A percentile compares a stretch with the other conserved stretches of the same genome.
These are phyloP conservation scores for Drosophila neonasuta DNA, from an alignment of 2,888 invertebrate genomes.

Conservation along the genomic window DNA sequence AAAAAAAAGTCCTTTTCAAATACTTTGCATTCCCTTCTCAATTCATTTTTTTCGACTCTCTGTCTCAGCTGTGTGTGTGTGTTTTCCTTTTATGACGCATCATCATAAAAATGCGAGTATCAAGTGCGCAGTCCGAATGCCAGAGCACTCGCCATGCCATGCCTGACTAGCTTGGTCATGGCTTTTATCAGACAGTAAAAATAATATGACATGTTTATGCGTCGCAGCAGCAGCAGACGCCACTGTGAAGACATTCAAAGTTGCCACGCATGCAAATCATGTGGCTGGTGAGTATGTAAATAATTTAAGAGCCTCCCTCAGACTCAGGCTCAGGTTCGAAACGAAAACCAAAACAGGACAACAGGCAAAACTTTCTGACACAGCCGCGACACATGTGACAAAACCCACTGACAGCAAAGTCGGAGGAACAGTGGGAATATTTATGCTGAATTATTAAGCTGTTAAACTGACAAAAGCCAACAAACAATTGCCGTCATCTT, in stretches of 20 bases:
- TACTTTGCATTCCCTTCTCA: slow-evolving; percentile 26
- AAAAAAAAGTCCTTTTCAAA: slow-evolving; percentile 46
- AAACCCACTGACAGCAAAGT: slow-evolving; percentile 7
- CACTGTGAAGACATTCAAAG: slow-evolving; percentile 59
- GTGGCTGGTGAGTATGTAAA: slow-evolving; percentile 51
- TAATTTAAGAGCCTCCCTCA: slow-evolving; percentile 58
- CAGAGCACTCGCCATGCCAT: slow-evolving; percentile 16
- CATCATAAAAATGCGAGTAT: slow-evolving; percentile 57
- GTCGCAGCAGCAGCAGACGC: slow-evolving; percentile 34
- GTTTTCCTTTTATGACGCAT: slow-evolving; percentile 61
- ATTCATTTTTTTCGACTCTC: not conserved
- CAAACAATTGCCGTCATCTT: slow-evolving; percentile 51
- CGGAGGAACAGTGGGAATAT: slow-evolving; percentile 28
- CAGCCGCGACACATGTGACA: slow-evolving; percentile 60
- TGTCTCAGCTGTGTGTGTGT: slow-evolving; percentile 7
- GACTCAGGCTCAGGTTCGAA: slow-evolving; percentile 13
- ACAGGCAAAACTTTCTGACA: slow-evolving; percentile 33
- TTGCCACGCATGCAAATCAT: slow-evolving; percentile 72
- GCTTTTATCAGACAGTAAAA: slow-evolving; percentile 71
- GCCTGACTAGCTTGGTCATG: slow-evolving; percentile 33
- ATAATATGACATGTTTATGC: slow-evolving; percentile 76
- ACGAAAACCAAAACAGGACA: not conserved
- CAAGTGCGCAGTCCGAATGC: slow-evolving; percentile 53
- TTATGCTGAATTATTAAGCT: slow-evolving; percentile 69
- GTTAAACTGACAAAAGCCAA: slow-evolving; percentile 61